Evolutionary conservation across 2,888 invertebrate species (phyloP), one percentile per base, ranked within the genome.

Genomic region (Dysmachus trigonus): DNA sequence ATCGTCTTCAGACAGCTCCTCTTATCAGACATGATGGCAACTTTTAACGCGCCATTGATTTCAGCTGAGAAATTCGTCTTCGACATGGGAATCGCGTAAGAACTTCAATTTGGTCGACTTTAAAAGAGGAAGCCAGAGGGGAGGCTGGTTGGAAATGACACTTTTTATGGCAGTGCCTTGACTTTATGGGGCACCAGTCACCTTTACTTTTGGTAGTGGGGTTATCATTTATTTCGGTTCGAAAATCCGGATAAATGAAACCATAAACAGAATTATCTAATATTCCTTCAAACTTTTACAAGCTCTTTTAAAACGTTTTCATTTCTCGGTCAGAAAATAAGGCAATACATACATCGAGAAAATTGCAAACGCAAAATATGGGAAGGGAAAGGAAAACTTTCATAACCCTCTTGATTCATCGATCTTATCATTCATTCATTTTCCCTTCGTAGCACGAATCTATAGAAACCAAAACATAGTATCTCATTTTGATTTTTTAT

Each of bases 1-100:
- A 82, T 79, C 79, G 79, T 51, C 79, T 79, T 27, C 79, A 71
- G 71, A 62, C 71, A 53, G 31, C 27, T 77, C 62, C 41, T 86
- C 86, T 87, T 87, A 87, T 87, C 87, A 87, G 87, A 87, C 87
- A 84, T 87, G 81, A 86, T 87, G 87, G 87, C 87, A 86, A 85
- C 86, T 86, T 87, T 87, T 86, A 87, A 87, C 86, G 86, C 87
- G 83, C 86, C 87, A 87, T 85, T 87, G 86, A 86, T 41, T 74
- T 73, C 79, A 79, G 41, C 62, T 41, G 73, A 53, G 47, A 72
- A 72, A 18, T 30, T 31, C 41, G 47, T 51, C n/a, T 51, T 51
- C 47, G 79, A 79, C 79, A 51, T 79, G 31, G 30, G 47, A 79
- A 47, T 38, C 47, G 41, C 47, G 47, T 30, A 27, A 47, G 31